These are phyloP conservation scores for Philaethria dido DNA, from an alignment of 2,888 invertebrate genomes.

Conservation along the genomic window DNA sequence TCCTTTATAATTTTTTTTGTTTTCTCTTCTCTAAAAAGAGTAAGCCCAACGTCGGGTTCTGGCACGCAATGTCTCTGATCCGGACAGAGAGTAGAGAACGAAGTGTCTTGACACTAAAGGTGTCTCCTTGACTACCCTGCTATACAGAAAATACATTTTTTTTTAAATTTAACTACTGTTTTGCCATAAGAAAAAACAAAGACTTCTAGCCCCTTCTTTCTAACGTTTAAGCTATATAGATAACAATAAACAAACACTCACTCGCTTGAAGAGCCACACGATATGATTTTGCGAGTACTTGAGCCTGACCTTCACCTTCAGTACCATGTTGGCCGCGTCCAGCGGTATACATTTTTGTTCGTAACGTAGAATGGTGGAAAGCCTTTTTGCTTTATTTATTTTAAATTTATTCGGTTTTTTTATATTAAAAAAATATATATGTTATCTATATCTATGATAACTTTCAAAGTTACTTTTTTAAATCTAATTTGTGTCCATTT, in stretches of 20 bases:
- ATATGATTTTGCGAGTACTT: slow-evolving; percentile 84
- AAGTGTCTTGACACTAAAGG: no score
- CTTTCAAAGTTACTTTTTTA: neutral
- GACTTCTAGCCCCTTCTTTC: no score
- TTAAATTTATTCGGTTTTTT: neutral
- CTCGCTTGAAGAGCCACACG: slow-evolving; percentile 84
- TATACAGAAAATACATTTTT: no score
- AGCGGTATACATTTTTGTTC: slow-evolving; percentile 72
- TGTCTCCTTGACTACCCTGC: no score
- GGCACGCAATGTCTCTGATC: no score
- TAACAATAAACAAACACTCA: slow-evolving; percentile 57
- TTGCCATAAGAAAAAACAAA: no score
- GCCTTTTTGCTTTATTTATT: slow-evolving; percentile 5
- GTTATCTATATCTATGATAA: no score
- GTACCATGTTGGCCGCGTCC: slow-evolving; percentile 80
- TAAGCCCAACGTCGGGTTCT: no score
- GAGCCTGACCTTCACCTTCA: slow-evolving; percentile 83
- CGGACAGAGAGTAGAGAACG: no score
- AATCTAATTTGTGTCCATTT: neutral
- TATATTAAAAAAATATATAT: neutral
- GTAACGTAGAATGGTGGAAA: slow-evolving; percentile 53
- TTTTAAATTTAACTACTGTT: no score
- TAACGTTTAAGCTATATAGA: neutral
- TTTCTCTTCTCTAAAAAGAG: no score
- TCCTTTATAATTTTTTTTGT: no score